These are phyloP conservation scores for Pseudoips prasinana DNA, from an alignment of 2,888 invertebrate genomes.

Conservation along the genomic window DNA sequence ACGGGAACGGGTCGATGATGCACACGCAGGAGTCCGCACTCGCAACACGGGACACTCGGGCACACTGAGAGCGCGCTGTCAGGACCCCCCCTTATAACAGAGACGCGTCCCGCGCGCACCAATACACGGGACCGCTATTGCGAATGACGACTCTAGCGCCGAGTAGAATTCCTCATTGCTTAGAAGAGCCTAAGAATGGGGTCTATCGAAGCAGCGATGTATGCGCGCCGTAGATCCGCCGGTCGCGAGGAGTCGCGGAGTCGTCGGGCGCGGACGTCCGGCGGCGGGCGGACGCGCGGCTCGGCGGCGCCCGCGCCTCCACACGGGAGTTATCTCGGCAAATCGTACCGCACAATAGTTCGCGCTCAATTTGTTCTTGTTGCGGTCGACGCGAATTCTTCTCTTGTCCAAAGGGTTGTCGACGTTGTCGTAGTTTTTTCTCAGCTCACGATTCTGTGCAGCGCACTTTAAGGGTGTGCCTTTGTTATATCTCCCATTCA, in stretches of 20 bases:
- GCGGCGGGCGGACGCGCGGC: conserved; percentile 51
- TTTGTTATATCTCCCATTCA: conserved; percentile 57
- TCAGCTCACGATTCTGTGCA: conserved; percentile 46
- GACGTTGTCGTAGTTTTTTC: conserved; percentile 69
- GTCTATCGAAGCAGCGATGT: conserved; percentile 41
- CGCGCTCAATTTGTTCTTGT: conserved; percentile 80
- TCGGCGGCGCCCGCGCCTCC: conserved; percentile 60
- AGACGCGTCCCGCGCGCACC: conserved; percentile 74
- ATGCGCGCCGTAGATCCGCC: conserved; percentile 20
- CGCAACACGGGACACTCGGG: conserved; percentile 77
- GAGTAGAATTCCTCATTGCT: conserved; percentile 49
- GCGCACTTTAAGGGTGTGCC: conserved; percentile 51
- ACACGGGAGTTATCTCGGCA: conserved; percentile 76
- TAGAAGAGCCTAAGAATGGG: conserved; percentile 11
- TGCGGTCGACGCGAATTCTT: conserved; percentile 77
- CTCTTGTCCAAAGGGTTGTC: conserved; percentile 68
- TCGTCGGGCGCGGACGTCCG: conserved; percentile 55
- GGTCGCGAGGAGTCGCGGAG: conserved; percentile 24
- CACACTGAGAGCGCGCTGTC: conserved; percentile 78
- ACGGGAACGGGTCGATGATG: conserved; percentile 41
- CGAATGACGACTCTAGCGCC: conserved; percentile 38
- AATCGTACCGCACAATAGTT: conserved; percentile 79
- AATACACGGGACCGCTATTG: conserved; percentile 51
- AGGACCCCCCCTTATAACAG: conserved; percentile 78
- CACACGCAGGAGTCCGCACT: conserved; percentile 66